These are phyloP conservation scores for Sebastes oblongus DNA, from an alignment of 2,797 vertebrate genomes.

Conservation along the genomic window DNA sequence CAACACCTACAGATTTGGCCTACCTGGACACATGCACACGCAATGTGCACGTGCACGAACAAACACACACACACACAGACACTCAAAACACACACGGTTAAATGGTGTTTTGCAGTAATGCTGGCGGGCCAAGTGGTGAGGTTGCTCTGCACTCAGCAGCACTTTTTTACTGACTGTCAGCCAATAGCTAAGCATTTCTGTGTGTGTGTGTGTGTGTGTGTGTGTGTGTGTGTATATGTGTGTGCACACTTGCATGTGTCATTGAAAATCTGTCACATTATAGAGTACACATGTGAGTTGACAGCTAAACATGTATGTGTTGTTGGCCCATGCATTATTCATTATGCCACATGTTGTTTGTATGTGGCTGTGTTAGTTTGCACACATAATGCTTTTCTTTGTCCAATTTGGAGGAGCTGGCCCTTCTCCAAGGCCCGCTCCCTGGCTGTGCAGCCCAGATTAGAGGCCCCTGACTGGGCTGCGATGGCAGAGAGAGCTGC, in stretches of 20 bases:
- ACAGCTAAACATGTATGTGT: constrained; percentile 15
- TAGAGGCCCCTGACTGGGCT: constrained; percentile 53
- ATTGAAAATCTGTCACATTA: constrained; percentile 37
- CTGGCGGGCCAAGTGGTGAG: constrained; percentile 48
- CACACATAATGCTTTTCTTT: constrained; percentile 21
- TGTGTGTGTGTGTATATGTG: neutral
- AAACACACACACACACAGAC: constrained; percentile 21
- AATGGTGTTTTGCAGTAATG: constrained; percentile 52
- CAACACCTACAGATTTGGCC: constrained; percentile 45
- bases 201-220: neutral
- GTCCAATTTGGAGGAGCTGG: constrained; percentile 40
- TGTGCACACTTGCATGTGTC: neutral
- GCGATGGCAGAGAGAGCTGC: constrained; percentile 31
- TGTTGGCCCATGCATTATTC: constrained; percentile 31
- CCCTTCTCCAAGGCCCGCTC: constrained; percentile 28
- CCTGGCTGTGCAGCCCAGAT: constrained; percentile 41
- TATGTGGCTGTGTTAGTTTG: constrained; percentile 3
- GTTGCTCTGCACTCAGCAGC: constrained; percentile 50
- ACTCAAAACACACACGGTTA: constrained; percentile 10
- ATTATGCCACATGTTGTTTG: neutral
- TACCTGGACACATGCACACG: constrained; percentile 13
- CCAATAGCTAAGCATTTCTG: constrained; percentile 36
- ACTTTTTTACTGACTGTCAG: constrained; percentile 27
- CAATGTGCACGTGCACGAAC: neutral
- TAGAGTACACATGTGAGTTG: neutral